Evolutionary conservation across 2,888 invertebrate genomes (phyloP).

Genomic region (Lepas anatifera): DNA sequence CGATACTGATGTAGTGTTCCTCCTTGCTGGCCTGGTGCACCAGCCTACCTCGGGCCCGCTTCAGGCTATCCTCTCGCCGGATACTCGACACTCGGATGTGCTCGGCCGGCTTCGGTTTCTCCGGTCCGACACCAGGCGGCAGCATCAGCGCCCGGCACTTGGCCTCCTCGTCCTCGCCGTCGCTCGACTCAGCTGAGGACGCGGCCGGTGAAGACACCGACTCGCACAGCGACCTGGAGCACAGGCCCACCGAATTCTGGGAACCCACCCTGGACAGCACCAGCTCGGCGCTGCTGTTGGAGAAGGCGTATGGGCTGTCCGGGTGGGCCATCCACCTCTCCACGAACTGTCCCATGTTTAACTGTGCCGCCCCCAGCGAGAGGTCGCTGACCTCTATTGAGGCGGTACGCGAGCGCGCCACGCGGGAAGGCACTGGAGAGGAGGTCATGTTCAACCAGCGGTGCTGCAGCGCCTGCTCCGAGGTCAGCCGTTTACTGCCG

Average conservation of each 20-base stretch:
- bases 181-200: not conserved
- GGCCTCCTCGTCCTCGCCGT: not conserved
- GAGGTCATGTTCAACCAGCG: constrained; percentile 50
- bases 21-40: constrained; percentile 1
- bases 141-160: not conserved
- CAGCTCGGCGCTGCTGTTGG: not conserved
- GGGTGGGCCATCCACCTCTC: constrained; percentile 82
- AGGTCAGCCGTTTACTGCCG: constrained; percentile 62
- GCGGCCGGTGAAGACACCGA: not conserved
- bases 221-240: not conserved
- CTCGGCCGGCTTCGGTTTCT: not conserved
- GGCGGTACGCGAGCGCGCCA: not conserved
- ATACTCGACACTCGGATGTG: not conserved
- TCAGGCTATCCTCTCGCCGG: not conserved
- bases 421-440: not conserved
- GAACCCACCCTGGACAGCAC: not conserved
- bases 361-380: constrained; percentile 45
- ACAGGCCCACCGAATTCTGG: not conserved
- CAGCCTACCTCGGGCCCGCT: not conserved
- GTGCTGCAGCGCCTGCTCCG: constrained; percentile 70
- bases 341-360: constrained; percentile 69
- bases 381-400: not conserved
- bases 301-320: constrained; percentile 55
- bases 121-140: not conserved
- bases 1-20: constrained; percentile 4